These are phyloP conservation scores for Etheostoma nigrum DNA, from an alignment of 2,797 vertebrate genomes.

Conservation along the genomic window DNA sequence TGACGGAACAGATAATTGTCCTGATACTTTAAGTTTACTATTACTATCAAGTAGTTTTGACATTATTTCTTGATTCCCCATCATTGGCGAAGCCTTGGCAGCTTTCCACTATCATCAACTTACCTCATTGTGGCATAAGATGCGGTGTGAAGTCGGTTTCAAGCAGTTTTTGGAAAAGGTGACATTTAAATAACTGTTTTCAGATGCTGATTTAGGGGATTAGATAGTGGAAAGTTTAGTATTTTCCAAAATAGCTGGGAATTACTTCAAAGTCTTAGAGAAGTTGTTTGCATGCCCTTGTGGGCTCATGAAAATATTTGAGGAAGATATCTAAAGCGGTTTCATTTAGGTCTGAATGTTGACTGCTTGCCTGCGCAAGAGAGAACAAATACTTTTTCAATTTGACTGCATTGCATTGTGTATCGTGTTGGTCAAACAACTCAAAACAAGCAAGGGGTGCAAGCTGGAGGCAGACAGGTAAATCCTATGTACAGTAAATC, in stretches of 20 bases:
- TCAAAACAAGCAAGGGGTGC: slow-evolving; percentile 26
- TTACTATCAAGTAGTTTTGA: background rate
- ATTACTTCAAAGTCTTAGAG: slow-evolving; percentile 42
- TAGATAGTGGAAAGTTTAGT: slow-evolving; percentile 45
- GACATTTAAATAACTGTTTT: slow-evolving; percentile 45
- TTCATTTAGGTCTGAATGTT: slow-evolving; percentile 16
- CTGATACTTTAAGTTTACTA: background rate
- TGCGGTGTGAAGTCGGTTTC: slow-evolving; percentile 13
- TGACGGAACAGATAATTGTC: background rate
- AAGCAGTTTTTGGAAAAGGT: slow-evolving; percentile 22
- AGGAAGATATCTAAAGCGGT: slow-evolving; percentile 12
- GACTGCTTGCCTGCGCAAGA: background rate
- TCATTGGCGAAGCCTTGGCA: background rate
- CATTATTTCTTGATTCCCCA: background rate
- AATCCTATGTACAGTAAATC: slow-evolving; percentile 53
- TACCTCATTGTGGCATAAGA: slow-evolving; percentile 19
- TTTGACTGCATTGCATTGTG: slow-evolving; percentile 2
- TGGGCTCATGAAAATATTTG: slow-evolving; percentile 48
- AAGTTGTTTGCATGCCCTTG: slow-evolving; percentile 42
- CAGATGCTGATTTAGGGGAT: slow-evolving; percentile 15
- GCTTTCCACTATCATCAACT: slow-evolving; percentile 26
- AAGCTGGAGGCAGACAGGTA: slow-evolving; percentile 33
- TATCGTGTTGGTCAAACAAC: slow-evolving; percentile 9
- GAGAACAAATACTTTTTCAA: slow-evolving; percentile 3
- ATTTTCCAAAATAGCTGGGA: slow-evolving; percentile 11